Conservation (phyloP, 2,797 vertebrate species). For the Alosa sapidissima region DNA sequence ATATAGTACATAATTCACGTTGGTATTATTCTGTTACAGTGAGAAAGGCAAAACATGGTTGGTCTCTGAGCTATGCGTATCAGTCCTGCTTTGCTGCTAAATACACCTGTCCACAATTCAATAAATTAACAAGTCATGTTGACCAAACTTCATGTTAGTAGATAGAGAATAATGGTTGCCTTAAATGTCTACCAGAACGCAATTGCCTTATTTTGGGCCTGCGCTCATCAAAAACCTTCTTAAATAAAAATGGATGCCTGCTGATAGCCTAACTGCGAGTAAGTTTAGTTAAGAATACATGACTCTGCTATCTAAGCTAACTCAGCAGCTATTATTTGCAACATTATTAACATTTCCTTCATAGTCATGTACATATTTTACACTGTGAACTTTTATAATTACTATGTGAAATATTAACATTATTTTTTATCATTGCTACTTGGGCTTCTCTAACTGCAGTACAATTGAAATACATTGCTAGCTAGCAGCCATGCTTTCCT, state of each 20-base stretch:
- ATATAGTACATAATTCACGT: background rate
- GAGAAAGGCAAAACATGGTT: background rate
- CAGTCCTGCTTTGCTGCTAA: background rate
- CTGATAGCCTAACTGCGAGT: background rate
- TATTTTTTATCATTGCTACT: background rate
- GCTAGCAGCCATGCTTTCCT: conserved; percentile 17
- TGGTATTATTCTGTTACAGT: background rate
- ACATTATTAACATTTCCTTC: background rate
- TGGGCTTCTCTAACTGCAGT: background rate
- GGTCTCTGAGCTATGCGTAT: background rate
- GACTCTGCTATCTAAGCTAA: background rate
- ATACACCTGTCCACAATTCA: background rate
- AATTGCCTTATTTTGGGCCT: background rate
- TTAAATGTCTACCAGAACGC: background rate
- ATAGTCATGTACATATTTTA: background rate
- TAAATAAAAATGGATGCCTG: background rate
- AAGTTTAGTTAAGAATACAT: background rate
- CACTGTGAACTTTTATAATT: background rate
- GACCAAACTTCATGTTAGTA: too few relatives aligned
- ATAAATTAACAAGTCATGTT: background rate
- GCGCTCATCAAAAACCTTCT: background rate
- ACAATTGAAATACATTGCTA: background rate
- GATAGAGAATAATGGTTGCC: background rate
- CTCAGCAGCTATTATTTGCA: background rate
- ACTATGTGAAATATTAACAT: background rate